A percentile compares a stretch with the other conserved stretches of the same genome.
Evolutionary conservation across 2,888 invertebrate genomes (phyloP).

Genomic region (Cerastoderma edule): DNA sequence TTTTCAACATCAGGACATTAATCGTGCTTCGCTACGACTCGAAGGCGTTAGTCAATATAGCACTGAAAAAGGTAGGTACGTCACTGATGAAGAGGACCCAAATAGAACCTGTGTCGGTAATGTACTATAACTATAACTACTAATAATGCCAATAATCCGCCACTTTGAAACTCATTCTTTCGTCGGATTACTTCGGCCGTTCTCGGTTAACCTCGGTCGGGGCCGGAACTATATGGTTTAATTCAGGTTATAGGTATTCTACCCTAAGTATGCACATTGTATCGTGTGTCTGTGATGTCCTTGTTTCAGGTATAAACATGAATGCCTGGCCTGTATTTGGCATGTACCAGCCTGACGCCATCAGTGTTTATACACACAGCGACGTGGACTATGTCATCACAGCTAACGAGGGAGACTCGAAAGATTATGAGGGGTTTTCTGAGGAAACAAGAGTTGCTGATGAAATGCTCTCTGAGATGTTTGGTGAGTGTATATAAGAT

Average conservation of each 20-base stretch:
- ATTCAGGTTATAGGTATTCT: not conserved
- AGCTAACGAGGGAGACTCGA: conserved; percentile 75
- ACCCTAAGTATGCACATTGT: not conserved
- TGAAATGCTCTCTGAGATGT: conserved; percentile 38
- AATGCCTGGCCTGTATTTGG: conserved; percentile 70
- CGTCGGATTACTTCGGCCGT: too few species aligned
- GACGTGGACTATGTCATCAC: conserved; percentile 66
- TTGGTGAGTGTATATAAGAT: too few species aligned
- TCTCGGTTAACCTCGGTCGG: too few species aligned
- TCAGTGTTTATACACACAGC: conserved; percentile 55
- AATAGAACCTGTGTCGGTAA: not conserved
- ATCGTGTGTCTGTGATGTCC: too few species aligned
- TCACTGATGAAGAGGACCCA: too few species aligned
- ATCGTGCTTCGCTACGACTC: too few species aligned
- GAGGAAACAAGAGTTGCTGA: conserved; percentile 55
- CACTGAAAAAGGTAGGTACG: too few species aligned
- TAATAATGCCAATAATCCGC: too few species aligned
- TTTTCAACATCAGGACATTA: too few species aligned
- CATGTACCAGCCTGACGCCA: conserved; percentile 74
- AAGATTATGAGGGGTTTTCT: conserved; percentile 60
- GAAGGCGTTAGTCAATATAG: too few species aligned
- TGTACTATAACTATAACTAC: not conserved
- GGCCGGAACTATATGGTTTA: too few species aligned
- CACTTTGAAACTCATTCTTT: too few species aligned
- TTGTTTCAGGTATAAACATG: conserved; percentile 66